Evolutionary conservation across 2,797 vertebrate species (phyloP), one percentile per base, ranked within the genome.

Genomic region (Myripristis murdjan): DNA sequence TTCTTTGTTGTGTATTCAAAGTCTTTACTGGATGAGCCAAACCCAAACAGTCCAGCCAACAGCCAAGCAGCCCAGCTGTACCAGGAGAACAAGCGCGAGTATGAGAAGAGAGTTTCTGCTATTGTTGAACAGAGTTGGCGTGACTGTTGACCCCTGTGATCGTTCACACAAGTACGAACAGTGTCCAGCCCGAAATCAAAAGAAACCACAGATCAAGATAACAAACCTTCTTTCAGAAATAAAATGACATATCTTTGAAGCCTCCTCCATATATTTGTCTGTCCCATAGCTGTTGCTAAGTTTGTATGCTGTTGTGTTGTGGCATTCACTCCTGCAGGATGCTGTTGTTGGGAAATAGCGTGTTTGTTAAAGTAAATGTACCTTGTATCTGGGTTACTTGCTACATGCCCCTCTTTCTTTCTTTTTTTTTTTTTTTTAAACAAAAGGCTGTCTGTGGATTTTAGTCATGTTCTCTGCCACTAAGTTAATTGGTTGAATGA

Each of bases 81-180:
- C 94, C 98, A 99, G 92, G 98, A 99, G 95, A 99, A 99, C 93
- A 99, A 99, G 92, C 95, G 98, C 82, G 98, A 99, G 90, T 99
- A 99, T 46, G 98, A 99, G 92, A 99, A 99, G 91, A 97, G 97
- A 79, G 98, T 99, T 86, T 99, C 98, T 90, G 98, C 98, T 90
- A 99, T 99, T 91, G 98, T 99, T 93, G 98, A 99, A 98, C 98
- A 99, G 96, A 99, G 97, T 91, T 99, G 98, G 98, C 97, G 97
- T 87, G 98, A 99, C 88, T 99, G 98, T 98, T 99, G 98, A 99
- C 97, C 94, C 89, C 64, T 23, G 80, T 88, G 90, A 81, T 90
- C 63, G 90, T 94, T 90, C 84, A 89, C 57, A 69, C n/a, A 28
- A 74, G 71, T 92, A 95, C 90, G 95, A 95, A 96, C 96, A 96